phyloP scores from a whole-genome alignment of 2,113 vertebrate genomes.

The Leptocoma aspasia region DNA sequence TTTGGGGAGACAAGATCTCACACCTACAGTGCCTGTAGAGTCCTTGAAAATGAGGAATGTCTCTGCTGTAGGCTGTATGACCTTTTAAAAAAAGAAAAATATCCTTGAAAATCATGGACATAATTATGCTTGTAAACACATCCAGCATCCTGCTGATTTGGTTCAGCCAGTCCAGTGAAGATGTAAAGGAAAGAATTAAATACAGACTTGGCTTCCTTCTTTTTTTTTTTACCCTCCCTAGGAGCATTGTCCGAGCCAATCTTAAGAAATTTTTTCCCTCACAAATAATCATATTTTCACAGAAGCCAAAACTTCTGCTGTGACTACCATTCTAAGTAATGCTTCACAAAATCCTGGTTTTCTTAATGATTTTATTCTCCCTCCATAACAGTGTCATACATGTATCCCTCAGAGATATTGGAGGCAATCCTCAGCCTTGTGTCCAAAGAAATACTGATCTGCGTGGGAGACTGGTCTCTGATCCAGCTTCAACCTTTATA shows the following conservation, averaged over 20 bases:
- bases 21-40: neutral
- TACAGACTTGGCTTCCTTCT: neutral
- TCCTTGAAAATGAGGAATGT: neutral
- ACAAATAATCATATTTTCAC: neutral
- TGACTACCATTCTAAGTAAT: neutral
- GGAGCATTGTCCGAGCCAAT: neutral
- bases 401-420: neutral
- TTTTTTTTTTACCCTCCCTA: neutral
- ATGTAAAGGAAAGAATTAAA: neutral
- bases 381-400: neutral
- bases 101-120: neutral
- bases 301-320: neutral
- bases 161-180: neutral
- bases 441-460: neutral
- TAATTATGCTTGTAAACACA: neutral
- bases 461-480: neutral
- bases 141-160: neutral
- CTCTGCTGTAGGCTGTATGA: neutral
- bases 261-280: neutral
- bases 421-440: neutral
- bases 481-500: neutral
- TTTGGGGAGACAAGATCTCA: neutral
- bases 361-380: neutral
- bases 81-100: neutral
- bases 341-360: neutral